Evolutionary conservation across 2,888 invertebrate genomes (phyloP).

Genomic region (Coelopa pilipes): DNA sequence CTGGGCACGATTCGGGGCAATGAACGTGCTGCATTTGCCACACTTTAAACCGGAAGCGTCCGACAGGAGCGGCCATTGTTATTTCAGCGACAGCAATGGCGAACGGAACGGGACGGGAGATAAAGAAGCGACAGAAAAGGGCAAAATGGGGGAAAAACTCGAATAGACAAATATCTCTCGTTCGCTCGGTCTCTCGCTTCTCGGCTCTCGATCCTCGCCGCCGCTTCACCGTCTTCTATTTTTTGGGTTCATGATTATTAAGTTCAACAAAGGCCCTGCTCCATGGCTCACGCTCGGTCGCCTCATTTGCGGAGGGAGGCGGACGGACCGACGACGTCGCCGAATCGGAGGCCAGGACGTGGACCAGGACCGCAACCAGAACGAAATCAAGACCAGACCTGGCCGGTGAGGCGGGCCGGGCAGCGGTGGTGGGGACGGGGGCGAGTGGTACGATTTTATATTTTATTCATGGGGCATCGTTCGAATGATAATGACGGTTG

Average conservation of each 20-base stretch:
- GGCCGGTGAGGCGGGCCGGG: too few species aligned
- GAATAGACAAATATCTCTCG: slow-evolving; percentile 29
- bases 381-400: background rate
- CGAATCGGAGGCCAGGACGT: too few species aligned
- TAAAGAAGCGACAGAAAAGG: slow-evolving; percentile 1
- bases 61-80: slow-evolving; percentile 35
- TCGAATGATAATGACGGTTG: slow-evolving; percentile 46
- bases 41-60: slow-evolving; percentile 36
- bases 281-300: background rate
- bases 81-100: slow-evolving; percentile 31
- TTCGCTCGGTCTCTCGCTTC: background rate
- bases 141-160: too few species aligned
- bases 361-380: background rate
- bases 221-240: background rate
- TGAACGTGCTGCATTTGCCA: slow-evolving; percentile 35
- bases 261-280: slow-evolving; percentile 20
- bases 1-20: too few species aligned
- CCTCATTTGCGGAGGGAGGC: too few species aligned
- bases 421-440: background rate
- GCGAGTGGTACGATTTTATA: slow-evolving; percentile 41
- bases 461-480: slow-evolving; percentile 48
- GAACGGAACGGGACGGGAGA: too few species aligned
- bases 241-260: slow-evolving; percentile 25
- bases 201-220: background rate
- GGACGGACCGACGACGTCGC: too few species aligned